Conservation (phyloP, 23 tunicate genomes). For the Phallusia fumigata region DNA sequence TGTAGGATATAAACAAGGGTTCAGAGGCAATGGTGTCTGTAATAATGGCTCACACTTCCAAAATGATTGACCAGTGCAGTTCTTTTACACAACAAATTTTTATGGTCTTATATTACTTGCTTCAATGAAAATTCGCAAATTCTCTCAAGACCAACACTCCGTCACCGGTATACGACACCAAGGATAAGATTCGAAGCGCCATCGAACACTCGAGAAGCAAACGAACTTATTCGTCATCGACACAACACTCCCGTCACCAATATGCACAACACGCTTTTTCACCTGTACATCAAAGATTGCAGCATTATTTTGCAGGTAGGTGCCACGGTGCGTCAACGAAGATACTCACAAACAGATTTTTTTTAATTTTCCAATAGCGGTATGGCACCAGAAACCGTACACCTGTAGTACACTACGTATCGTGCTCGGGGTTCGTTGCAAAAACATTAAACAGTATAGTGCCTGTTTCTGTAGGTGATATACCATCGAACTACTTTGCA, state of each 20-base stretch:
- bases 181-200: neutral
- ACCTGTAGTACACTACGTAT: too few species aligned
- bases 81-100: too few species aligned
- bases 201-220: slow-evolving; percentile 4
- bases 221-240: neutral
- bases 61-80: too few species aligned
- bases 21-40: too few species aligned
- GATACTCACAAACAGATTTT: too few species aligned
- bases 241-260: neutral
- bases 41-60: too few species aligned
- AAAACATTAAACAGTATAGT: too few species aligned
- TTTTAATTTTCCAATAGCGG: too few species aligned
- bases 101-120: too few species aligned
- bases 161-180: neutral
- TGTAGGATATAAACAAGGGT: neutral
- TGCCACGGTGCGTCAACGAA: too few species aligned
- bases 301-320: neutral
- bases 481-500: slow-evolving; percentile 5
- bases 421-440: too few species aligned
- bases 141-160: neutral
- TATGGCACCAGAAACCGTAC: too few species aligned
- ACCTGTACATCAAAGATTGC: neutral
- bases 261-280: neutral
- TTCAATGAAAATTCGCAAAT: neutral
- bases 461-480: neutral